These are phyloP conservation scores for Pegea sp. DNA, from an alignment of 23 tunicate species.

Conservation along the genomic window DNA sequence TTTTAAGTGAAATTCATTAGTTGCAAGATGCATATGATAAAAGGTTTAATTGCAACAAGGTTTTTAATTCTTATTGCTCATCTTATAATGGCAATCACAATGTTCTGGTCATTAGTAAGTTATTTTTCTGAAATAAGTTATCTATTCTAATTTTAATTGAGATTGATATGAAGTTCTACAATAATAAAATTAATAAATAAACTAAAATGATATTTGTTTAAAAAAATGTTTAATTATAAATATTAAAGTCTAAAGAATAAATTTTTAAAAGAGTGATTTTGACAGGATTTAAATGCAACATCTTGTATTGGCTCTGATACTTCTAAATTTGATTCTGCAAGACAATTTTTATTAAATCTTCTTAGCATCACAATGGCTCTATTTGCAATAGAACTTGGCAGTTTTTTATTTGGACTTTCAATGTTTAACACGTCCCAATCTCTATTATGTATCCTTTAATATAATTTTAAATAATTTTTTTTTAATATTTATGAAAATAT, in stretches of 20 bases:
- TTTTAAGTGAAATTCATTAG: too few species aligned
- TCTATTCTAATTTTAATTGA: too few species aligned
- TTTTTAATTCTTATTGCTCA: slow-evolving; percentile 46
- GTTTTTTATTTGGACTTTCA: slow-evolving; percentile 57
- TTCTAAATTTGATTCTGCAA: slow-evolving; percentile 6
- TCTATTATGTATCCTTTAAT: slow-evolving; percentile 57
- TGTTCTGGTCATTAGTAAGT: slow-evolving; percentile 79
- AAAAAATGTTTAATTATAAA: too few species aligned
- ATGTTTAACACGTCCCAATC: slow-evolving; percentile 74
- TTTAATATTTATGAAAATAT: background rate
- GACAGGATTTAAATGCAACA: slow-evolving; percentile 26
- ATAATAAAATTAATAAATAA: too few species aligned
- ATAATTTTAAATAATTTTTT: background rate
- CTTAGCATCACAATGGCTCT: slow-evolving; percentile 35
- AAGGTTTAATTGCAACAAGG: slow-evolving; percentile 40
- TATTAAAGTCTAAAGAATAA: slow-evolving; percentile 1
- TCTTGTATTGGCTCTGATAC: slow-evolving; percentile 21
- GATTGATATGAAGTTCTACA: too few species aligned
- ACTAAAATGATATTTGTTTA: too few species aligned
- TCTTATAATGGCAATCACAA: slow-evolving; percentile 42
- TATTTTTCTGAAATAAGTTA: too few species aligned
- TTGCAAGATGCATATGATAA: too few species aligned
- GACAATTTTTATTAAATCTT: slow-evolving; percentile 22
- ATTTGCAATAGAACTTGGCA: slow-evolving; percentile 40
- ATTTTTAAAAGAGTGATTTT: background rate